Evolutionary conservation across 64 coral and sea anemone species (phyloP).

Genomic region (Montipora foliosa): DNA sequence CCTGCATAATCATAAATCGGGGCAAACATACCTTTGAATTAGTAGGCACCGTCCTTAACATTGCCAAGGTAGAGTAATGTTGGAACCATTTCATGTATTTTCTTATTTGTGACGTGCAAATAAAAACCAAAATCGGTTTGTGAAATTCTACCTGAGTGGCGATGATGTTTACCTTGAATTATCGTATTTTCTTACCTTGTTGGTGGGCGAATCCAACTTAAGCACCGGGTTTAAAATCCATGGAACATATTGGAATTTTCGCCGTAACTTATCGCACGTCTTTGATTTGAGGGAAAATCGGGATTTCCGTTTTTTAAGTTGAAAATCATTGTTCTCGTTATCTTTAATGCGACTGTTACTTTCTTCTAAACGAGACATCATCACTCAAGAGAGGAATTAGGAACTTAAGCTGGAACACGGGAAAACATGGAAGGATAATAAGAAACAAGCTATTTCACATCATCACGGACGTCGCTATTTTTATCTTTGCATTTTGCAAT

Average conservation of each 20-base stretch:
- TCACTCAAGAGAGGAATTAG: neutral
- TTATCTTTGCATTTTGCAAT: neutral
- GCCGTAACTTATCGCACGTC: neutral
- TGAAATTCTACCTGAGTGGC: too few species aligned
- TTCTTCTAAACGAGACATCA: neutral
- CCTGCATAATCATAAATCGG: too few species aligned
- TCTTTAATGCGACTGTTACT: neutral
- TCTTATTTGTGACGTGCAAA: too few species aligned
- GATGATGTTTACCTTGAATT: neutral
- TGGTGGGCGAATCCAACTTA: neutral
- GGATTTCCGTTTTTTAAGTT: neutral
- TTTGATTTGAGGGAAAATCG: conserved; percentile 13
- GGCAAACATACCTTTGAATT: too few species aligned
- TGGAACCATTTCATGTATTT: too few species aligned
- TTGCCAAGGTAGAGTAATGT: too few species aligned
- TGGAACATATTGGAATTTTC: conserved; percentile 9
- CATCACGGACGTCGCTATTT: neutral
- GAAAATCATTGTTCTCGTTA: neutral
- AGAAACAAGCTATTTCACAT: too few species aligned
- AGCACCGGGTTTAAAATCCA: conserved; percentile 17
- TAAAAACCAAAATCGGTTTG: too few species aligned
- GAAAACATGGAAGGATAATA: too few species aligned
- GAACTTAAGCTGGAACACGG: too few species aligned
- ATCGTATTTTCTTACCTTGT: neutral
- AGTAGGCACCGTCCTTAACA: too few species aligned